phyloP scores from a whole-genome alignment of 2,797 vertebrate genomes.

The Micrastur ruficollis region DNA sequence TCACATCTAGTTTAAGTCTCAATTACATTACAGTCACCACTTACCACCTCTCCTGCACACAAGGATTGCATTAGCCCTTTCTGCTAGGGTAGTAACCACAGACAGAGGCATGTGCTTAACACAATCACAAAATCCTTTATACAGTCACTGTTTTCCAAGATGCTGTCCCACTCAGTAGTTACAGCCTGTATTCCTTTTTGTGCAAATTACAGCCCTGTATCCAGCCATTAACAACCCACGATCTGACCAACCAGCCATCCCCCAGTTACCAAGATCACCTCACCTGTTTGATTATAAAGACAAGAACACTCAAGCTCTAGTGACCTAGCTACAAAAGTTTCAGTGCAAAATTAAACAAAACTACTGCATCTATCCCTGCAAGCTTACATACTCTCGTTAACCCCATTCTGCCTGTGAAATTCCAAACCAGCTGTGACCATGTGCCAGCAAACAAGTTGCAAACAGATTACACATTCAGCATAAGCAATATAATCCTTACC shows the following conservation, averaged over 20 bases:
- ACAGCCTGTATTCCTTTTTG: background rate
- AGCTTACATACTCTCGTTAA: background rate
- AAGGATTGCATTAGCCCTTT: background rate
- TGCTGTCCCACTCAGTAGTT: background rate
- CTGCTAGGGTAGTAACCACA: background rate
- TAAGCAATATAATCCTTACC: conserved; percentile 74
- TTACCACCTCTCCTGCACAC: background rate
- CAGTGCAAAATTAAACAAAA: background rate
- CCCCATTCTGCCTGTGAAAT: background rate
- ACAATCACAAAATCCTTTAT: background rate
- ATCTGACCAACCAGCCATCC: background rate
- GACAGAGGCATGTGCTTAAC: background rate
- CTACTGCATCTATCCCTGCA: background rate
- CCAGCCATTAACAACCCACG: background rate
- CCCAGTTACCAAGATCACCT: background rate
- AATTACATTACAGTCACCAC: background rate
- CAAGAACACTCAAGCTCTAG: background rate
- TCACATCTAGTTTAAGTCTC: background rate
- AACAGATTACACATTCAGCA: background rate
- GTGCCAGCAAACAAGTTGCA: background rate
- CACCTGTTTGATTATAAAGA: background rate
- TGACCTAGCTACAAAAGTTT: background rate
- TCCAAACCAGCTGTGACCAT: background rate
- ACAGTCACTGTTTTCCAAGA: background rate
- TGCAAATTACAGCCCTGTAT: background rate